Evolutionary conservation across 2,888 invertebrate genomes (phyloP).

Genomic region (Acleris literana): DNA sequence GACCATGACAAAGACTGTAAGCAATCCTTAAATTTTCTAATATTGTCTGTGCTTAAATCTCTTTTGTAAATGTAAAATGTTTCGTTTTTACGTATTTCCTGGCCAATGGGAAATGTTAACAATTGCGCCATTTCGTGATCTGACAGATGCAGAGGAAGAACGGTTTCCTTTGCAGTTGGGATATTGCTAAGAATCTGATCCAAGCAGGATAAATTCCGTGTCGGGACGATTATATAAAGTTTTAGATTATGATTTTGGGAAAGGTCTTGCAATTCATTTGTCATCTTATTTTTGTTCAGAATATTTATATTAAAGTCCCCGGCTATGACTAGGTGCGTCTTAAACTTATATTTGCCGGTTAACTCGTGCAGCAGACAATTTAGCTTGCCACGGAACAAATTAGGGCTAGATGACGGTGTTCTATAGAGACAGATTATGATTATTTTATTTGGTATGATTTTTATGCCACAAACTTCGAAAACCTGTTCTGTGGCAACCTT

Average conservation of each 20-base stretch:
- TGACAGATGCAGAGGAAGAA: background rate
- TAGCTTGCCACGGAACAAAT: background rate
- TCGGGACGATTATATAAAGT: background rate
- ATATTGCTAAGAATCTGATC: background rate
- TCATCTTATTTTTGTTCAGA: background rate
- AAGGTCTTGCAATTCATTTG: background rate
- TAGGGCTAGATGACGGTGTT: background rate
- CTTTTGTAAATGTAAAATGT: background rate
- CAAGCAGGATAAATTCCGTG: background rate
- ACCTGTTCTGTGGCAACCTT: background rate
- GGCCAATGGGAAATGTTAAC: background rate
- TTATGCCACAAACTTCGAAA: background rate
- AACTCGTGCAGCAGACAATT: background rate
- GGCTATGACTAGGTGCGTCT: background rate
- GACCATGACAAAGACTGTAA: background rate
- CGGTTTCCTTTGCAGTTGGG: background rate
- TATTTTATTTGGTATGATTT: background rate
- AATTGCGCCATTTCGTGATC: slow-evolving; percentile 1
- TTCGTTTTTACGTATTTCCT: background rate
- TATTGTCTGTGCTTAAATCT: background rate
- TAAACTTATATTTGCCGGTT: background rate
- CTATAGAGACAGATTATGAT: background rate
- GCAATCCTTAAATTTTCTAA: background rate
- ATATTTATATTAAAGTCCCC: background rate
- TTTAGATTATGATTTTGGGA: background rate